These are phyloP conservation scores for Drosophila limbata DNA, from an alignment of 2,888 invertebrate species.

Conservation along the genomic window DNA sequence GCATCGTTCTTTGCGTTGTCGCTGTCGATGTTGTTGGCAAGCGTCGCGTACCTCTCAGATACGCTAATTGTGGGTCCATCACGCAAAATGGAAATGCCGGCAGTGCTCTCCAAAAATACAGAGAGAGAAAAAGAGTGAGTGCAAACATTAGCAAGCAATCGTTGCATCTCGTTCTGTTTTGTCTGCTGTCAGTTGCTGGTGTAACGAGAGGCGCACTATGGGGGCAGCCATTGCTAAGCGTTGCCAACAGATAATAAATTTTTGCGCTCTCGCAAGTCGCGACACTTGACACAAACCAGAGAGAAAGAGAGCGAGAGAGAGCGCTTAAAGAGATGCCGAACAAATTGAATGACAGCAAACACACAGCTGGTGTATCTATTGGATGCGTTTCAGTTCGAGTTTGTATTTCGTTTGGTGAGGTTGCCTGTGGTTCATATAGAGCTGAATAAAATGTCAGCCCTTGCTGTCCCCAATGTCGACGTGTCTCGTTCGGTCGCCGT, in stretches of 20 bases:
- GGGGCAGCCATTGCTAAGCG: conserved; percentile 29
- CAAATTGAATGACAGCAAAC: conserved; percentile 43
- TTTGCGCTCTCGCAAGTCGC: conserved; percentile 39
- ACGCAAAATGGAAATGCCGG: conserved; percentile 72
- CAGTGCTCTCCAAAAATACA: conserved; percentile 50
- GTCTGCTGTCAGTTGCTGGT: conserved; percentile 24
- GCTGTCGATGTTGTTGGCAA: conserved; percentile 44
- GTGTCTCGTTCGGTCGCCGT: conserved; percentile 62
- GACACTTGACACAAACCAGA: conserved; percentile 52
- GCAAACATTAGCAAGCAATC: conserved; percentile 32
- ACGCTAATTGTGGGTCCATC: conserved; percentile 64
- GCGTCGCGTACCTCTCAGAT: conserved; percentile 53
- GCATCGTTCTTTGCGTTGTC: conserved; percentile 45
- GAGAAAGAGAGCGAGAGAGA: conserved; percentile 33
- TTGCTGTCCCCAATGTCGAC: conserved; percentile 68
- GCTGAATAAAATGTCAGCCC: conserved; percentile 36
- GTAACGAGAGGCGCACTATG: conserved; percentile 50
- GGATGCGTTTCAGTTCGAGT: conserved; percentile 83
- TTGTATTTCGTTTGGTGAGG: conserved; percentile 85
- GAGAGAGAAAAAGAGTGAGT: conserved; percentile 28
- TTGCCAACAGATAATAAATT: conserved; percentile 47
- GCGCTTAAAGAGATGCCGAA: conserved; percentile 14
- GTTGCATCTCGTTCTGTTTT: conserved; percentile 56
- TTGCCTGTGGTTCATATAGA: conserved; percentile 58
- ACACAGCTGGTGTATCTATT: conserved; percentile 58